A percentile compares a stretch with the other conserved stretches of the same genome.
phyloP scores from a whole-genome alignment of 92 coral and sea anemone species.

The Desmophyllum pertusum region DNA sequence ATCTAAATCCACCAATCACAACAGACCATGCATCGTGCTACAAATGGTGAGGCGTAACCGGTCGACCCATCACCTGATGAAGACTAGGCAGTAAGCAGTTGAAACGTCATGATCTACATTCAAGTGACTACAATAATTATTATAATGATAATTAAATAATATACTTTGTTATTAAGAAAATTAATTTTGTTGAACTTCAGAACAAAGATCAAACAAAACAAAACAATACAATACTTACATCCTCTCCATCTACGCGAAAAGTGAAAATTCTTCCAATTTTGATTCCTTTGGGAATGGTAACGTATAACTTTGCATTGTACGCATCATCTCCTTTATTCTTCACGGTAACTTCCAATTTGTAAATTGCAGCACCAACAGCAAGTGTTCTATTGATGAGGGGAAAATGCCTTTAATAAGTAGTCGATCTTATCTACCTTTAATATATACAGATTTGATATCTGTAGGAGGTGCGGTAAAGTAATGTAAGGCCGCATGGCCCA shows the following conservation, averaged over 20 bases:
- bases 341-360: conserved; percentile 52
- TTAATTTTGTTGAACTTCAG: no score
- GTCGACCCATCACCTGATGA: no score
- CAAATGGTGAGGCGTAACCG: no score
- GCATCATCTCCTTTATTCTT: conserved; percentile 75
- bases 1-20: no score
- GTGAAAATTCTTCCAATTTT: not conserved
- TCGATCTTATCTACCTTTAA: not conserved
- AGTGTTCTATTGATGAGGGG: conserved; percentile 57
- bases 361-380: conserved; percentile 67
- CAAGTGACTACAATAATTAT: no score
- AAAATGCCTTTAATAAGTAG: not conserved
- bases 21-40: not conserved
- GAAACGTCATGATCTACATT: no score
- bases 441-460: not conserved
- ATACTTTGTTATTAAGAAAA: no score
- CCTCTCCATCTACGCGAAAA: not conserved
- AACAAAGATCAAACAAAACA: no score
- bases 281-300: conserved; percentile 70
- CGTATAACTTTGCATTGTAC: conserved; percentile 53
- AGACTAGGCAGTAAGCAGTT: no score
- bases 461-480: not conserved
- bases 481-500: no score
- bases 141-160: no score
- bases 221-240: conserved; percentile 10